These are phyloP conservation scores for Craseonycteris thonglongyai DNA, from an alignment of 2,113 vertebrate species.

Conservation along the genomic window DNA sequence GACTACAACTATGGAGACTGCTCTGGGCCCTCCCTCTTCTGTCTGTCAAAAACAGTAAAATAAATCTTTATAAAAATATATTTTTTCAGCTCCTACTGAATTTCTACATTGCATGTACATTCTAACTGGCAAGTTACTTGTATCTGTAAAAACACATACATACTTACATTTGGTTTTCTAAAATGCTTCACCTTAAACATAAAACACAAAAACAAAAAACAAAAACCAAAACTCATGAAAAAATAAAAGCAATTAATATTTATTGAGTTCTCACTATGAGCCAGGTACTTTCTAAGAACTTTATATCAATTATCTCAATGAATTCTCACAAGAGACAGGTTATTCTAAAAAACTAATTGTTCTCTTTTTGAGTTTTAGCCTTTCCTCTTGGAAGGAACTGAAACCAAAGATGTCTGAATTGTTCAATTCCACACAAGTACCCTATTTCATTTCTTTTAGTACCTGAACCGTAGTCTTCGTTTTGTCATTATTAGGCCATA, in stretches of 20 bases:
- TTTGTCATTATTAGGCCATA: not conserved
- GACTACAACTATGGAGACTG: too few species aligned
- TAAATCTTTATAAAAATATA: too few species aligned
- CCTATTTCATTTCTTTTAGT: not conserved
- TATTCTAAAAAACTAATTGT: not conserved
- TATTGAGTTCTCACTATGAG: not conserved
- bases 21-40: too few species aligned
- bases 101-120: not conserved
- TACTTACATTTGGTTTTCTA: not conserved
- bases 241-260: not conserved
- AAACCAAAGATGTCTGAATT: not conserved
- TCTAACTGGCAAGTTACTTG: slow-evolving; percentile 2
- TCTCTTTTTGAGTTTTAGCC: not conserved
- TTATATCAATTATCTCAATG: not conserved
- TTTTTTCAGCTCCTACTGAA: not conserved
- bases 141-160: not conserved
- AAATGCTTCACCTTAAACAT: not conserved
- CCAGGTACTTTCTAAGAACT: not conserved
- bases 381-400: not conserved
- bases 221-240: not conserved
- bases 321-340: not conserved
- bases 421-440: not conserved
- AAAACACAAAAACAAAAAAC: too few species aligned
- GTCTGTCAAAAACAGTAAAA: too few species aligned
- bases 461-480: not conserved